A percentile compares a stretch with the other conserved stretches of the same genome.
These are phyloP conservation scores for Chitala chitala DNA, from an alignment of 2,113 vertebrate species.

Conservation along the genomic window DNA sequence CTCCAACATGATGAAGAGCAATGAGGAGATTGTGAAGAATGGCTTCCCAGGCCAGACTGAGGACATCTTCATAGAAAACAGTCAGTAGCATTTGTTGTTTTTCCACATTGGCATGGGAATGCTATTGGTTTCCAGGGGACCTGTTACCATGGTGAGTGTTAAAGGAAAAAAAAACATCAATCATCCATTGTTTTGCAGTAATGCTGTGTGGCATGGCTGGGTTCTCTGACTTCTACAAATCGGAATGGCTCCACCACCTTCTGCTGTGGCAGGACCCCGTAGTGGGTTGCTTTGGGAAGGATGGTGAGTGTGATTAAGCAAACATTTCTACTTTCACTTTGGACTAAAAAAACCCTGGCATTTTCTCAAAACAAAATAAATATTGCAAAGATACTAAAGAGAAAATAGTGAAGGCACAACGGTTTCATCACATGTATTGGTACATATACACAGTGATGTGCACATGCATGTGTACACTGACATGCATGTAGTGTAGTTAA, in stretches of 20 bases:
- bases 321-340: too few relatives aligned
- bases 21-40: conserved; percentile 52
- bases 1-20: conserved; percentile 79
- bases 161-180: background rate
- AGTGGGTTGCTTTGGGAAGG: conserved; percentile 69
- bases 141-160: background rate
- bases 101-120: background rate
- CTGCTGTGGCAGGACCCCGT: conserved; percentile 63
- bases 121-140: background rate
- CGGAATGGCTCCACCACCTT: conserved; percentile 68
- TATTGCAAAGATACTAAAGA: too few relatives aligned
- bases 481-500: too few relatives aligned
- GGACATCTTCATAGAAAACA: conserved; percentile 78
- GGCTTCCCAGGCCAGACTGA: conserved; percentile 48
- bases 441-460: too few relatives aligned
- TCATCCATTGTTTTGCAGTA: conserved; percentile 51
- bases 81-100: conserved; percentile 43
- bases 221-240: conserved; percentile 75
- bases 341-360: too few relatives aligned
- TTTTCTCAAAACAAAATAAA: too few relatives aligned
- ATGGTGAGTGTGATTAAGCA: conserved; percentile 53
- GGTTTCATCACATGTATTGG: too few relatives aligned
- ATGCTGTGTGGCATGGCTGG: conserved; percentile 71
- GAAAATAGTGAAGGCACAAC: too few relatives aligned
- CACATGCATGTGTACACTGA: too few relatives aligned